Evolutionary conservation across 2,113 vertebrate species (phyloP).

Genomic region (Fulmarus glacialis): DNA sequence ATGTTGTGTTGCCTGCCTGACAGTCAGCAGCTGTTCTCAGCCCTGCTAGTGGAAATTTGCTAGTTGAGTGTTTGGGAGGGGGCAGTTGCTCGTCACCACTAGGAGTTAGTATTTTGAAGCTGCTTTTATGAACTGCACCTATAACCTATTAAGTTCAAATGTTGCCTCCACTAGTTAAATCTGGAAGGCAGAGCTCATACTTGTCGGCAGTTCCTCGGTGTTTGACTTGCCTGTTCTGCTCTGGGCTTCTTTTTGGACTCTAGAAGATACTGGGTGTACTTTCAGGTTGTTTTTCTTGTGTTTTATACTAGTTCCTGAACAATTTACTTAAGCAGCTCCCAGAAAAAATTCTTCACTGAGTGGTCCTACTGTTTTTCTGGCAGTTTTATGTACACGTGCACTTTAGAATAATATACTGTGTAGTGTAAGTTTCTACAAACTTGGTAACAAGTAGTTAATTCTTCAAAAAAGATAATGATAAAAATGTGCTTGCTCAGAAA

Average conservation of each 20-base stretch:
- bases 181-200: background rate
- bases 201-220: background rate
- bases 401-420: background rate
- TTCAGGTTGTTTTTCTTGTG: background rate
- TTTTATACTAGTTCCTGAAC: background rate
- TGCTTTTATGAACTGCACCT: background rate
- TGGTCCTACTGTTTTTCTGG: background rate
- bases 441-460: background rate
- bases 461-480: background rate
- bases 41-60: background rate
- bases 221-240: background rate
- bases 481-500: background rate
- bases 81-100: background rate
- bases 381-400: background rate
- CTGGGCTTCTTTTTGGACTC: background rate
- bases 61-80: background rate
- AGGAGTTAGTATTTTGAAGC: background rate
- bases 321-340: background rate
- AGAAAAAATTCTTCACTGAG: background rate
- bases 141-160: background rate
- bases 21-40: background rate
- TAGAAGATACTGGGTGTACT: background rate
- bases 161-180: background rate
- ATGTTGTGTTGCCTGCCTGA: background rate
- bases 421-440: background rate